Evolutionary conservation across 2,888 invertebrate species (phyloP).

Genomic region (Camptogramma bilineatum): DNA sequence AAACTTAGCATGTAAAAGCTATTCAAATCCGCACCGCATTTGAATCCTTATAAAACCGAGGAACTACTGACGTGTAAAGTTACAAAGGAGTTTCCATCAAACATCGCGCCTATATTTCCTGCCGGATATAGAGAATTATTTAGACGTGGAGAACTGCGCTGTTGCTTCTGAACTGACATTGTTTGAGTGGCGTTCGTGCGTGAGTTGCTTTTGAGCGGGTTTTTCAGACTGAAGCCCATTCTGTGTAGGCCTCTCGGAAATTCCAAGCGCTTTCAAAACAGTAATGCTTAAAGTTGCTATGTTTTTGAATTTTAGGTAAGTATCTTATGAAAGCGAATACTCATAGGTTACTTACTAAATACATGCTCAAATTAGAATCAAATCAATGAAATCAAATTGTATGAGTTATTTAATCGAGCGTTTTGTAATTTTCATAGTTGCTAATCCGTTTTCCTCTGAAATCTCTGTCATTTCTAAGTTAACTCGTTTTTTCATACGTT

Average conservation of each 20-base stretch:
- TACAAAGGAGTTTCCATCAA: constrained; percentile 36
- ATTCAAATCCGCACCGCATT: constrained; percentile 33
- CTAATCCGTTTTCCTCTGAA: background rate
- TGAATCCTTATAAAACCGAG: constrained; percentile 34
- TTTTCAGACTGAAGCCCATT: constrained; percentile 18
- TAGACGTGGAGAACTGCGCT: constrained; percentile 41
- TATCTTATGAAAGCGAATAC: background rate
- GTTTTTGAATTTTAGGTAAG: background rate
- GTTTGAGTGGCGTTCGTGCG: constrained; percentile 50
- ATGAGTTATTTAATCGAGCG: background rate
- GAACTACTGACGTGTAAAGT: constrained; percentile 37
- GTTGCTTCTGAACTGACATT: constrained; percentile 44
- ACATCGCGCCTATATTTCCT: constrained; percentile 40
- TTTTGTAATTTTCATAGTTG: too few species aligned
- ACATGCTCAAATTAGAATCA: too few species aligned
- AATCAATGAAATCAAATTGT: too few species aligned
- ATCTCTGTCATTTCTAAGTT: background rate
- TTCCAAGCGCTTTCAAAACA: constrained; percentile 13
- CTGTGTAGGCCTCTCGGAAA: constrained; percentile 13
- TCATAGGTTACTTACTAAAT: background rate
- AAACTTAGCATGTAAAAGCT: constrained; percentile 36
- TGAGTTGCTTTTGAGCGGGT: constrained; percentile 32
- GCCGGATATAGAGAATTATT: constrained; percentile 51
- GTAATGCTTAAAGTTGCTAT: background rate
- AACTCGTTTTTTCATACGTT: constrained; percentile 1